Percentiles rank a stretch among this genome's conserved stretches.
phyloP scores from a whole-genome alignment of 2,888 invertebrate genomes.

The Pandemis cinnamomeana region DNA sequence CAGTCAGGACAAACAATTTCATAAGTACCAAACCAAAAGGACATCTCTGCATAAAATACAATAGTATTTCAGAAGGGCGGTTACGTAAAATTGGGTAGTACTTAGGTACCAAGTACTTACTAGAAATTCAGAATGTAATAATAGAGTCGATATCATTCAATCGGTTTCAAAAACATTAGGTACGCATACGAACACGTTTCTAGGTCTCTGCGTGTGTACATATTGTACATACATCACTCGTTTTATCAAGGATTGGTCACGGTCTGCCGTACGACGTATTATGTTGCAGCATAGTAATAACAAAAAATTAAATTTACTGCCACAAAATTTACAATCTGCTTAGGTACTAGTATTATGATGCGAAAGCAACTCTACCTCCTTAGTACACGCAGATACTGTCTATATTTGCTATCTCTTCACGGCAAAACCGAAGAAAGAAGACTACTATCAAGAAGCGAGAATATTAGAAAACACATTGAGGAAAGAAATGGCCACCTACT shows the following conservation, averaged over 20 bases:
- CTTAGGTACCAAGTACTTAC: neutral
- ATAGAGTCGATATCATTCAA: neutral
- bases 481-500: no score
- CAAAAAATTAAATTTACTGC: neutral
- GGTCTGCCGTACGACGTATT: neutral
- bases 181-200: neutral
- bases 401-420: no score
- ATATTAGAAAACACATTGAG: no score
- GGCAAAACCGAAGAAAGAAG: no score
- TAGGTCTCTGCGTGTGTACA: neutral
- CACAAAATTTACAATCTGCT: neutral
- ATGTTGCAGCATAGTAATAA: neutral
- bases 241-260: slow-evolving; percentile 7
- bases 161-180: neutral
- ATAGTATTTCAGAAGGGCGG: no score
- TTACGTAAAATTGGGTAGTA: neutral
- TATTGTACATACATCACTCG: no score
- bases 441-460: no score
- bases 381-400: no score
- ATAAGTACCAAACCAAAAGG: no score
- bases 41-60: no score
- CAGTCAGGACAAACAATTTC: no score
- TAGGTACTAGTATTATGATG: neutral
- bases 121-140: neutral
- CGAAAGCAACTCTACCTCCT: no score